A percentile compares a stretch with the other conserved stretches of the same genome.
Evolutionary conservation across 2,113 vertebrate genomes (phyloP).

Genomic region (Catharus fuscescens): DNA sequence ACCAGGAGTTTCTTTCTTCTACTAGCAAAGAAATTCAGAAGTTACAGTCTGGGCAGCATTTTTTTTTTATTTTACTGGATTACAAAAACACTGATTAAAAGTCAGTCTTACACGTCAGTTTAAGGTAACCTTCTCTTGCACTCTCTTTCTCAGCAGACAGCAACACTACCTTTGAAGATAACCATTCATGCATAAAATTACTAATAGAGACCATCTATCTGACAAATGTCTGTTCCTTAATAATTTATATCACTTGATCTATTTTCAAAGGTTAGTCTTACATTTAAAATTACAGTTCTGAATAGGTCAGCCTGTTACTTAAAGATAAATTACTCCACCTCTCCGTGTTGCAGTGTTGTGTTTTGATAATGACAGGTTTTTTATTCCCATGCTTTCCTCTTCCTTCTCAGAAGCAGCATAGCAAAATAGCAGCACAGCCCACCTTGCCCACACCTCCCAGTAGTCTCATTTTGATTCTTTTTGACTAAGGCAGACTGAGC

Average conservation of each 20-base stretch:
- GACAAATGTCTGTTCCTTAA: slow-evolving; percentile 73
- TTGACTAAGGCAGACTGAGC: not conserved
- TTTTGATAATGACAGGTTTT: slow-evolving; percentile 71
- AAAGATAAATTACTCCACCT: slow-evolving; percentile 75
- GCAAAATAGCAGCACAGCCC: not conserved
- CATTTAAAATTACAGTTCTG: slow-evolving; percentile 77
- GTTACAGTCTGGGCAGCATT: not conserved
- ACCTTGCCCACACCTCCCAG: not conserved
- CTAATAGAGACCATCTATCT: slow-evolving; percentile 74
- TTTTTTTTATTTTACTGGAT: slow-evolving; percentile 9
- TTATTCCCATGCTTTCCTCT: slow-evolving; percentile 40
- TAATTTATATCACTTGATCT: slow-evolving; percentile 80
- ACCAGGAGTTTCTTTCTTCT: not conserved
- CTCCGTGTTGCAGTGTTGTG: slow-evolving; percentile 60
- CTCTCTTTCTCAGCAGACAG: slow-evolving; percentile 33
- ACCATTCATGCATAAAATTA: slow-evolving; percentile 75
- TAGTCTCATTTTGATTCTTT: not conserved
- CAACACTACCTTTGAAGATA: slow-evolving; percentile 60
- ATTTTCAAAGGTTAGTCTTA: slow-evolving; percentile 81
- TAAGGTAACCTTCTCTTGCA: slow-evolving; percentile 62
- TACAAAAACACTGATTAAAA: slow-evolving; percentile 69
- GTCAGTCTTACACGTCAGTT: slow-evolving; percentile 29
- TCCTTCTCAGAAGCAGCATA: not conserved
- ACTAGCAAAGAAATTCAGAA: not conserved
- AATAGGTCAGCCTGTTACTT: slow-evolving; percentile 78